phyloP scores from a whole-genome alignment of 2,797 vertebrate genomes.

The Monodelphis domestica region DNA sequence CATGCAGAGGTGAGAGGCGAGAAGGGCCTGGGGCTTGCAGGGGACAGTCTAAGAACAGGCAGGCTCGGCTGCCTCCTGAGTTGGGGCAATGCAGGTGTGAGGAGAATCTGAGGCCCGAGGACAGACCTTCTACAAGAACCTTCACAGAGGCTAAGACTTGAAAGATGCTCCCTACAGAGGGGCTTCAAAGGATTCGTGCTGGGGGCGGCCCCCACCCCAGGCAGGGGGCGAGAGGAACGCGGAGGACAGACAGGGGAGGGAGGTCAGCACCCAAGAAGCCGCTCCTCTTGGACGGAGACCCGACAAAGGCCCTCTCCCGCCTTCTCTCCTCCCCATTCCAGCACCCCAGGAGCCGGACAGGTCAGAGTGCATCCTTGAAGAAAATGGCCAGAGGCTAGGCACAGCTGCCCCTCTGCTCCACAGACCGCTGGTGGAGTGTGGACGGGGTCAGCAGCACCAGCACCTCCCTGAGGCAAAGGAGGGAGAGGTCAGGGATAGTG shows the following conservation, averaged over 20 bases:
- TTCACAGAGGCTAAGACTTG: not conserved
- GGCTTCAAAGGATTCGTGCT: not conserved
- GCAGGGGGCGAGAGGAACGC: not conserved
- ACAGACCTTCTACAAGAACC: not conserved
- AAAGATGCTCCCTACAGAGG: not conserved
- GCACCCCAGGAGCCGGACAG: not conserved
- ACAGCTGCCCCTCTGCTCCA: not conserved
- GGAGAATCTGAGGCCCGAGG: not conserved
- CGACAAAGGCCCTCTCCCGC: not conserved
- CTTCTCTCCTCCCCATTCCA: not conserved
- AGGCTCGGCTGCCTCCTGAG: not conserved
- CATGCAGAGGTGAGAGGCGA: not conserved
- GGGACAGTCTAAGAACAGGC: not conserved
- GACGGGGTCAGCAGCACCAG: slow-evolving; percentile 9
- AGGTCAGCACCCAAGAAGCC: slow-evolving; percentile 11
- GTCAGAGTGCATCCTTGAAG: not conserved
- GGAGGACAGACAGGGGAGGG: slow-evolving; percentile 1
- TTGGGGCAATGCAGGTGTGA: not conserved
- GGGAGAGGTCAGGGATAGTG: slow-evolving; percentile 52
- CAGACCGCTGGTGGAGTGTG: not conserved
- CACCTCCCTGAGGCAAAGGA: slow-evolving; percentile 59
- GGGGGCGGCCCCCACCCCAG: not conserved
- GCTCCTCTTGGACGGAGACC: not conserved
- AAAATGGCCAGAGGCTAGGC: not conserved
- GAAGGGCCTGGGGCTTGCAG: not conserved